These are phyloP conservation scores for Enteromius mattozi DNA, from an alignment of 2,797 vertebrate genomes.

Conservation along the genomic window DNA sequence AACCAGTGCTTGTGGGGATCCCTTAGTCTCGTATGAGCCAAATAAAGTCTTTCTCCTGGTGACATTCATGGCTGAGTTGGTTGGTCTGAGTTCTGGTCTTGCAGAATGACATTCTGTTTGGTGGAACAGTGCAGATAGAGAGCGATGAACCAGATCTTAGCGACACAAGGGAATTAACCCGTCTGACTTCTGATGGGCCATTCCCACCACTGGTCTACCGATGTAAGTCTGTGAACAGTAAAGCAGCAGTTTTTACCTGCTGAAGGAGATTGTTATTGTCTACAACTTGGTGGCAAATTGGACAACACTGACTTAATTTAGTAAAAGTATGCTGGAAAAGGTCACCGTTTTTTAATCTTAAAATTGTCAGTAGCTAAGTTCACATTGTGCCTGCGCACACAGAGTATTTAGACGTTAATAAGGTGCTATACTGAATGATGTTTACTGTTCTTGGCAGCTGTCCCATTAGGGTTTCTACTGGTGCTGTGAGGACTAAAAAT, in stretches of 20 bases:
- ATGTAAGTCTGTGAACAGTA: background rate
- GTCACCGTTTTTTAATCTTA: background rate
- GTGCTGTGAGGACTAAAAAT: conserved; percentile 41
- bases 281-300: conserved; percentile 4
- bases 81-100: conserved; percentile 17
- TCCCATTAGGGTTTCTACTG: conserved; percentile 49
- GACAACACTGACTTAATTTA: conserved; percentile 2
- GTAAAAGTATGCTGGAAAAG: background rate
- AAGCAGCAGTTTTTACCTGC: background rate
- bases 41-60: background rate
- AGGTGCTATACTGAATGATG: conserved; percentile 40
- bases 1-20: background rate
- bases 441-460: conserved; percentile 43
- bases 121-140: conserved; percentile 11
- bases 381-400: background rate
- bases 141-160: conserved; percentile 9
- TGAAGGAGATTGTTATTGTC: background rate
- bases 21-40: background rate
- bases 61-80: conserved; percentile 27
- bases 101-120: conserved; percentile 26
- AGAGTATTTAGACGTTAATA: conserved; percentile 36
- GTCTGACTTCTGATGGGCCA: background rate
- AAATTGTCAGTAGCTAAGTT: conserved; percentile 16
- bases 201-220: background rate
- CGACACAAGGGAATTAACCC: conserved; percentile 13